Base-by-base conservation (phyloP, 2,113 vertebrate species). In the Bombycilla garrulus region DNA sequence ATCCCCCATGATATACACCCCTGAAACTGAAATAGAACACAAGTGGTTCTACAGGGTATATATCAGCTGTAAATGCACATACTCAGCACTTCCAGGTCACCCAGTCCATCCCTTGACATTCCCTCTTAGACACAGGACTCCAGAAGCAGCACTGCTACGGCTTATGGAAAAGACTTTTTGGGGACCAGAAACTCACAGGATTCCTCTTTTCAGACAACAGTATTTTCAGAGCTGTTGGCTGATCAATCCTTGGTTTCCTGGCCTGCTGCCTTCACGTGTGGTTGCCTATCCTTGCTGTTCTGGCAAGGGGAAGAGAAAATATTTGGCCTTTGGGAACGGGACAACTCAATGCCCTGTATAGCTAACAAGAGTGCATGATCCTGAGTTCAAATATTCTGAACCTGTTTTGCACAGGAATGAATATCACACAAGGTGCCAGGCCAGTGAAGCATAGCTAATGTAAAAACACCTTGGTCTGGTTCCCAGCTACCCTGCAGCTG, bases 341-440 rank as follows among this genome's bases (percentile, higher is more conserved):
- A 88, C 93, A 90, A 88, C 92, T 92, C 77, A 9, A 64, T 94
- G 94, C 82, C 96, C 82, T 84, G 64, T 81, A 23, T 2, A 81
- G 64, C 95, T 91, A 79, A 90, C 76, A 79, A n/a, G 90, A 95
- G 70, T 56, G 53, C 81, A 61, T 10, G 88, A 86, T 81, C 72
- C 65, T 21, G 56, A 88, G 86, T 74, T 95, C 90, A 93, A 93
- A 73, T 86, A 88, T 56, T 86, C 78, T 77, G 74, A 94, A 92
- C 90, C 88, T 93, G 82, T 86, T 96, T 93, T 90, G 92, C 92
- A 88, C 88, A 93, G 88, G 77, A 92, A 93, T 96, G 77, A 95
- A 88, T 88, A 81, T 88, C 57, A 26, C 85, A 84, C 90, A 90
- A 94, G 95, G 94, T 94, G 93, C 93, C 90, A 92, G 86, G 95